These are phyloP conservation scores for Sylvilagus bachmani DNA, from an alignment of 2,113 vertebrate genomes.

Conservation along the genomic window DNA sequence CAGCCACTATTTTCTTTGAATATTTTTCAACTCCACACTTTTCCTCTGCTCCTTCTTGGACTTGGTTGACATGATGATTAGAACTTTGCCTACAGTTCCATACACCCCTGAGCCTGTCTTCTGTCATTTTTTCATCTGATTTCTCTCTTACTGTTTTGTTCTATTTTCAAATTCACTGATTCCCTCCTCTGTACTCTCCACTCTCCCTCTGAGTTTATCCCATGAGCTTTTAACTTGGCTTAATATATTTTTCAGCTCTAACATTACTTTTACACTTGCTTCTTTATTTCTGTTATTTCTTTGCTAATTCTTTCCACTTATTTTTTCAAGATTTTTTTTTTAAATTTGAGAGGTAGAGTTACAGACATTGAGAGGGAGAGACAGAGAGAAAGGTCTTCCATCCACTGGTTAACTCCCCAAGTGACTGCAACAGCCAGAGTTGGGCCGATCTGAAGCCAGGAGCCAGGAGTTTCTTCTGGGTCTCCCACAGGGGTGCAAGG, in stretches of 20 bases:
- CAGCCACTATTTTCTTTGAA: constrained; percentile 38
- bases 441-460: no score
- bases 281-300: neutral
- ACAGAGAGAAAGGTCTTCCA: no score
- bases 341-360: no score
- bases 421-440: no score
- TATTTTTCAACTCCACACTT: neutral
- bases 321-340: no score
- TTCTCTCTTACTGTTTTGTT: constrained; percentile 11
- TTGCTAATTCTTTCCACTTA: neutral
- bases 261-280: neutral
- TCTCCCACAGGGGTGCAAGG: no score
- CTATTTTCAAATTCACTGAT: neutral
- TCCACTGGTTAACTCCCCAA: no score
- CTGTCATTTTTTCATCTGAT: constrained; percentile 22
- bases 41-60: neutral
- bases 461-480: no score
- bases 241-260: constrained; percentile 14
- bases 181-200: neutral
- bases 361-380: no score
- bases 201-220: neutral
- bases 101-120: neutral
- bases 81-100: neutral
- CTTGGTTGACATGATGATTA: neutral
- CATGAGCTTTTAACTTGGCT: neutral